Percentiles rank a stretch among this genome's conserved stretches.
phyloP scores from a whole-genome alignment of 1,140 invertebrate species.

The Drusus annulatus region DNA sequence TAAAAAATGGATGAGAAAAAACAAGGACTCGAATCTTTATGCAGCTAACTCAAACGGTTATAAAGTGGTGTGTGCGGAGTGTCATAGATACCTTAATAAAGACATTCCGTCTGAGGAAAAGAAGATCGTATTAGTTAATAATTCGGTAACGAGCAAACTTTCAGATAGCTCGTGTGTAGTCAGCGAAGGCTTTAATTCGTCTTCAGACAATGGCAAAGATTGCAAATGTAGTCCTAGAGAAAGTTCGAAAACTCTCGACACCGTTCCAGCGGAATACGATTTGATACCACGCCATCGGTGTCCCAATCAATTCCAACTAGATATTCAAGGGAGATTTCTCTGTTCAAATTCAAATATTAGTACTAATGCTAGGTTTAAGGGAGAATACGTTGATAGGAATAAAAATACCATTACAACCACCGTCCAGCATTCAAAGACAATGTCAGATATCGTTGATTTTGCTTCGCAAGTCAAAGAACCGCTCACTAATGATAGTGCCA shows the following conservation, averaged over 20 bases:
- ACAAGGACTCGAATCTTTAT: slow-evolving; percentile 21
- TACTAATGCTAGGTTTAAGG: slow-evolving; percentile 13
- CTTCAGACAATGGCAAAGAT: slow-evolving; percentile 34
- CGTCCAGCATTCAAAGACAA: slow-evolving; percentile 53
- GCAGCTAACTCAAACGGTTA: slow-evolving; percentile 29
- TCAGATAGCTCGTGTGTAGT: slow-evolving; percentile 30
- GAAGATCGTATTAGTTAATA: slow-evolving; percentile 21
- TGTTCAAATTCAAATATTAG: slow-evolving; percentile 10
- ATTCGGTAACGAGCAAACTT: neutral
- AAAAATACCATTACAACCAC: slow-evolving; percentile 1
- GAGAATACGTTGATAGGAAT: slow-evolving; percentile 13
- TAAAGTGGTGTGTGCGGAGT: slow-evolving; percentile 53
- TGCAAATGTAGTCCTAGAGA: slow-evolving; percentile 14
- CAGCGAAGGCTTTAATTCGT: slow-evolving; percentile 30
- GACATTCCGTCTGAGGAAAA: slow-evolving; percentile 43
- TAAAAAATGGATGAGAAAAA: slow-evolving; percentile 51
- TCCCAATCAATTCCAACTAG: slow-evolving; percentile 47
- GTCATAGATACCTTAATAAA: slow-evolving; percentile 52
- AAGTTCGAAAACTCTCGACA: neutral
- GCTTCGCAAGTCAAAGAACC: slow-evolving; percentile 32
- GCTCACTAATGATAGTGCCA: neutral
- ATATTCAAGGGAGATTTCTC: neutral
- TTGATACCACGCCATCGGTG: slow-evolving; percentile 54
- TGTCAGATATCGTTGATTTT: slow-evolving; percentile 57
- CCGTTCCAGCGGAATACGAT: slow-evolving; percentile 42